Percentiles rank a stretch among this genome's conserved stretches.
These are phyloP conservation scores for Carterocephalus palaemon DNA, from an alignment of 2,888 invertebrate genomes.

Conservation along the genomic window DNA sequence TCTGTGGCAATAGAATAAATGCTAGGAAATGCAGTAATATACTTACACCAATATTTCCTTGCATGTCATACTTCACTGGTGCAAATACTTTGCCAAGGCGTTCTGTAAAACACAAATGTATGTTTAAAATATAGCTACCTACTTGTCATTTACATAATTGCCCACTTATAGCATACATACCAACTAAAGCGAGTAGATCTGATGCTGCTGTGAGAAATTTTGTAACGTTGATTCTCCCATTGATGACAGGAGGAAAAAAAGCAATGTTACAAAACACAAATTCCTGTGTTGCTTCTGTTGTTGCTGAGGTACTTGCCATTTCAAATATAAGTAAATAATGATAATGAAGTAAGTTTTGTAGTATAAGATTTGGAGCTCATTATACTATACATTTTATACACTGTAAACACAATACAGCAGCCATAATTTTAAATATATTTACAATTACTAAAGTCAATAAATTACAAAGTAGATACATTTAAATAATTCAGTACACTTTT, in stretches of 20 bases:
- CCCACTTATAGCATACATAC: conserved; percentile 60
- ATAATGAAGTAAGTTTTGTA: neutral
- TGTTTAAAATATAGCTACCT: neutral
- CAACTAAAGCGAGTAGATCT: conserved; percentile 81
- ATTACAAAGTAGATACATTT: too few relatives aligned
- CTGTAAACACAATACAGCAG: conserved; percentile 2
- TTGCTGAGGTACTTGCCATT: conserved; percentile 51
- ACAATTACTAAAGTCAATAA: too few relatives aligned
- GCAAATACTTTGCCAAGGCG: conserved; percentile 85
- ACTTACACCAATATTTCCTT: conserved; percentile 86
- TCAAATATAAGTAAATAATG: conserved; percentile 23
- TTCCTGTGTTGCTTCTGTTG: conserved; percentile 33
- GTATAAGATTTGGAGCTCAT: too few relatives aligned
- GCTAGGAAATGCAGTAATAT: neutral
- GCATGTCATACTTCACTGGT: conserved; percentile 87
- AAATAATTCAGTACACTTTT: too few relatives aligned
- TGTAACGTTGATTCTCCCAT: conserved; percentile 79
- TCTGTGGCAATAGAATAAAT: too few relatives aligned
- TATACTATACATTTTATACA: conserved; percentile 8
- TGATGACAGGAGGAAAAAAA: conserved; percentile 74
- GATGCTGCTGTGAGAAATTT: conserved; percentile 81
- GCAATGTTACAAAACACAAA: conserved; percentile 43
- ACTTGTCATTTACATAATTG: neutral
- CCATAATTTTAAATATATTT: too few relatives aligned
- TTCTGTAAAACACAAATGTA: conserved; percentile 75